Evolutionary conservation across 2,797 vertebrate genomes (phyloP).

Genomic region (Acanthiza pusilla): DNA sequence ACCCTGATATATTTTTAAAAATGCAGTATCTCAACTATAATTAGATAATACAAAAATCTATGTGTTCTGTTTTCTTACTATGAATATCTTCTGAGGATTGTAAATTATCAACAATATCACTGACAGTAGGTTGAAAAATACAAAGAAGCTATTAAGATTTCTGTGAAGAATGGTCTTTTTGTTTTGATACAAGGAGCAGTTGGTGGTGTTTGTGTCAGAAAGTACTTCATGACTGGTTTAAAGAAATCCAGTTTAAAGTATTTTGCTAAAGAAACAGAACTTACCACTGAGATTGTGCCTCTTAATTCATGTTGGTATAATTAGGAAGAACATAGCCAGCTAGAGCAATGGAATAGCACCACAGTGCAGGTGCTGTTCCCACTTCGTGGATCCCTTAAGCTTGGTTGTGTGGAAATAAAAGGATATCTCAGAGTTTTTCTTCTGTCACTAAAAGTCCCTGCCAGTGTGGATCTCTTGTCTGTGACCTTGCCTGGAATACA

Average conservation of each 20-base stretch:
- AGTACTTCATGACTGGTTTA: not conserved
- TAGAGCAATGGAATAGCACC: not conserved
- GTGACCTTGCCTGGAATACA: not conserved
- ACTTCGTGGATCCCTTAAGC: not conserved
- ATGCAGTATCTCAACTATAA: not conserved
- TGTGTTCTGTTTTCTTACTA: not conserved
- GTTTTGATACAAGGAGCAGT: not conserved
- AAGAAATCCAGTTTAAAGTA: not conserved
- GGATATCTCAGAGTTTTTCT: not conserved
- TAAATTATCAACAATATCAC: not conserved
- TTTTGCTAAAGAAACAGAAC: not conserved
- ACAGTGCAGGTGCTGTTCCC: not conserved
- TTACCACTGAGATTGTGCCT: not conserved
- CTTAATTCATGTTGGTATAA: not conserved
- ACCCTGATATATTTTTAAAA: not conserved
- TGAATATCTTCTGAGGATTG: not conserved
- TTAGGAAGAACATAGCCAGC: not conserved
- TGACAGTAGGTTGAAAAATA: not conserved
- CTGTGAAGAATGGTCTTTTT: not conserved
- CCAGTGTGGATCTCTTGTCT: not conserved
- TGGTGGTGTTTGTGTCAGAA: not conserved
- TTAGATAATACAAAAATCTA: not conserved
- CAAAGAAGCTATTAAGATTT: not conserved
- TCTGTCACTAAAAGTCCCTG: not conserved
- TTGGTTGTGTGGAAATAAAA: not conserved